Evolutionary conservation across 2,797 vertebrate species (phyloP), one percentile per base, ranked within the genome.

Genomic region (Triplophysa yarkandensis): DNA sequence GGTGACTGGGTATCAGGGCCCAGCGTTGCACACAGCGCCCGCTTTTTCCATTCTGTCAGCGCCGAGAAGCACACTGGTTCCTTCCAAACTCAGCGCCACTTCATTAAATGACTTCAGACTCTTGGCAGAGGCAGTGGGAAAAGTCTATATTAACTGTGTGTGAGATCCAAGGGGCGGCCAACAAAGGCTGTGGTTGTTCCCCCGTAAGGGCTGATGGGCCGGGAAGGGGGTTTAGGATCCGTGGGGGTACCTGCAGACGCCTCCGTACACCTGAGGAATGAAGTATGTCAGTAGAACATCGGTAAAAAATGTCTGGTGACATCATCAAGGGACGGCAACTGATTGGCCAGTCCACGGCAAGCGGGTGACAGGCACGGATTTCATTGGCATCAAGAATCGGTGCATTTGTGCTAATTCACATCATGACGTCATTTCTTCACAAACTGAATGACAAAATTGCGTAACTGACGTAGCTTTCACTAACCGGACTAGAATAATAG

Each of bases 101-200:
- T 93, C 91, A 92, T 92, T 92, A 92, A 91, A 93, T 93, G 91
- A 93, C 92, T 92, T 92, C 90, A 92, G 90, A 87, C 87, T 92
- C 82, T 88, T 93, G 92, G 92, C 92, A 92, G 87, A 83, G 86
- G 85, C 89, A 91, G 90, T 92, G 91, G 91, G 92, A 92, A 93
- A 92, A 92, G 89, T 93, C 90, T 88, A 91, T 91, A 93, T 92
- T 92, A 92, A 92, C 91, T 90, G 89, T 88, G 88, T 91, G 90
- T 88, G 88, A 90, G 90, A 91, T 92, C 90, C 88, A 89, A 82
- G 57, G 84, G 83, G 83, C 84, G 80, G 88, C 89, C 90, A 92
- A 93, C 91, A 93, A 92, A 93, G 91, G 85, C 90, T 82, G 88
- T 85, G 88, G 89, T 92, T 93, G 91, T 92, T 92, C 87, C 73